These are phyloP conservation scores for Lethocerus indicus DNA, from an alignment of 1,140 invertebrate species.

Conservation along the genomic window DNA sequence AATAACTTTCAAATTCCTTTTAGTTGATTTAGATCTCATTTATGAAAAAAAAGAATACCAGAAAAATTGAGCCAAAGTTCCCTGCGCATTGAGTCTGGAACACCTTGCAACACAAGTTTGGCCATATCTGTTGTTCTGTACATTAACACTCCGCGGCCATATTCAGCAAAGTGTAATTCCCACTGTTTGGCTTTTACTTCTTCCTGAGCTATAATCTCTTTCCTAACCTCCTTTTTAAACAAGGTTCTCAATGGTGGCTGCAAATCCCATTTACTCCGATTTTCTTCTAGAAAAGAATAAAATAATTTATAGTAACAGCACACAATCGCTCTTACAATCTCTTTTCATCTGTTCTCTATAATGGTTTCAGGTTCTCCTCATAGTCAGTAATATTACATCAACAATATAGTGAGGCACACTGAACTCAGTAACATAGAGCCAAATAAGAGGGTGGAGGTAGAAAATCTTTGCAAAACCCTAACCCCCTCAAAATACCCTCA, in stretches of 20 bases:
- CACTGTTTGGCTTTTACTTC: constrained; percentile 72
- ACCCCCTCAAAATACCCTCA: no score
- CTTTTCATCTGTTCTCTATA: no score
- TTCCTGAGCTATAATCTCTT: constrained; percentile 55
- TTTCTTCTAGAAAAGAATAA: no score
- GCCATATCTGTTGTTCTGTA: constrained; percentile 77
- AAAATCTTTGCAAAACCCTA: no score
- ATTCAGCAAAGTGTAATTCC: constrained; percentile 83
- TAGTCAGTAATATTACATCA: no score
- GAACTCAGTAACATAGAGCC: no score
- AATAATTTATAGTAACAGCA: no score
- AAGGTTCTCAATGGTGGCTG: constrained; percentile 65
- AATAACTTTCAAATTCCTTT: constrained; percentile 33
- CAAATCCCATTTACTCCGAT: constrained; percentile 34
- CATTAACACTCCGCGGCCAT: constrained; percentile 82
- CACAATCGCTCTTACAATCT: no score
- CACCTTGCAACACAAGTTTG: constrained; percentile 77
- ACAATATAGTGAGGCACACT: no score
- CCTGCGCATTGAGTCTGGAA: constrained; percentile 72
- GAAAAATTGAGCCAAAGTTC: constrained; percentile 95
- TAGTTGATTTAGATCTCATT: no score
- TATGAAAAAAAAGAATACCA: constrained; percentile 26
- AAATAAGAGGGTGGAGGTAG: no score
- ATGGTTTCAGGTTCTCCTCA: no score
- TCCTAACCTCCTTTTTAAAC: constrained; percentile 53